Base-by-base conservation (phyloP, 2,888 invertebrate genomes). In the Monopis laevigella region DNA sequence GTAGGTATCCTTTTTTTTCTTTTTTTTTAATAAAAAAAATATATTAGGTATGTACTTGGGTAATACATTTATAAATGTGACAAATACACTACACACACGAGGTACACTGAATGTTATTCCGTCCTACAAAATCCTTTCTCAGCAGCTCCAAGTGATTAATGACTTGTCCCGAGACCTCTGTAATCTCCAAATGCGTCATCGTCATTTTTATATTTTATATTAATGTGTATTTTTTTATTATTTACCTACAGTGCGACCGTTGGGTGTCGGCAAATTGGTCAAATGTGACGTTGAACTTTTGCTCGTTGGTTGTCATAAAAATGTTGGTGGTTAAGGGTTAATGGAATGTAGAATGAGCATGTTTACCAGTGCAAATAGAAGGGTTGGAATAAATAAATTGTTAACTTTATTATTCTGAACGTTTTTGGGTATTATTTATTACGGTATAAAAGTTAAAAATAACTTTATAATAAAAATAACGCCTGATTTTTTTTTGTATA, bases 81-180 rank as follows among this genome's bases (percentile, higher is more conserved):
- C n/a, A n/a, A n/a, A n/a, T n/a, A n/a, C n/a, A n/a, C n/a, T n/a
- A 21, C 6, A 21, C 24, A 21, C 8, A 7, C 24, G 5, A 21
- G 5, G 8, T 21, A 21, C 24, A 7, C 24, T 42, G 45, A 41
- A 39, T 39, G 39, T 35, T 40, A 48, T 46, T 38, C 39, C 38
- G 14, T 36, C 21, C 30, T 27, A 8, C 27, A 14, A 41, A 40
- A 43, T 43, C 46, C 46, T 43, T 42, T 34, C 43, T 27, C 39
- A 41, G 29, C 41, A 39, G 34, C 40, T 21, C 30, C 30, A 40
- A 17, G 43, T 48, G 48, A 48, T 48, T 48, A 48, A 48, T 48
- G 48, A 42, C 41, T 35, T 21, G 39, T 36, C 40, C 42, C 39
- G 40, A 35, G 28, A 30, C 34, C 41, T 44, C 39, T 45, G 42